Evolutionary conservation across 2,888 invertebrate species (phyloP).

Genomic region (Cephus spinipes): DNA sequence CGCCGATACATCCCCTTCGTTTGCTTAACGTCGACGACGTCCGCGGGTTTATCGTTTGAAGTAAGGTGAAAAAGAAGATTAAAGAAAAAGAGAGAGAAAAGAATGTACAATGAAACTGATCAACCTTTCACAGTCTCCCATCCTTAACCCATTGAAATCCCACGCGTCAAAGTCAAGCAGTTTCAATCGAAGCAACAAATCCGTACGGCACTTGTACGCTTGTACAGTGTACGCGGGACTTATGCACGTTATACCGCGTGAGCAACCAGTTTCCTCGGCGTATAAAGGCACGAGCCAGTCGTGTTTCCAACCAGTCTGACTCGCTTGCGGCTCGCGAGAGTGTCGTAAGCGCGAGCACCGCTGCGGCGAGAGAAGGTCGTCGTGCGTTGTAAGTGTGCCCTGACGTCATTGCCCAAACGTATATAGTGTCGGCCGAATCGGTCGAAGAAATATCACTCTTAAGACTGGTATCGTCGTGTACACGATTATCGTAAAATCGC

Average conservation of each 20-base stretch:
- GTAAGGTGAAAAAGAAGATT: neutral
- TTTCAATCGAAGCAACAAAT: neutral
- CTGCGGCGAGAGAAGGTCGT: slow-evolving; percentile 2
- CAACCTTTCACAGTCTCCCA: neutral
- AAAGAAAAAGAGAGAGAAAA: too few relatives aligned
- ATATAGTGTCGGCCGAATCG: slow-evolving; percentile 2
- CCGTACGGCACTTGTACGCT: neutral
- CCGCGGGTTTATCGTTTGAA: neutral
- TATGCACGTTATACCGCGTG: neutral
- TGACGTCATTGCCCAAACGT: slow-evolving; percentile 4
- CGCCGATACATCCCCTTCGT: neutral
- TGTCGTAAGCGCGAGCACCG: slow-evolving; percentile 34
- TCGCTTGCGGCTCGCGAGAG: slow-evolving; percentile 56
- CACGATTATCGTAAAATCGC: neutral
- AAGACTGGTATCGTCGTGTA: slow-evolving; percentile 18
- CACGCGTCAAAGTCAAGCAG: neutral
- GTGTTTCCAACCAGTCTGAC: slow-evolving; percentile 56
- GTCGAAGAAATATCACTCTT: slow-evolving; percentile 26
- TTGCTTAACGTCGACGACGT: neutral
- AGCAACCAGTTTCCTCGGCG: slow-evolving; percentile 48
- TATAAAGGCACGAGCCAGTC: slow-evolving; percentile 60
- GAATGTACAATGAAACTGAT: neutral
- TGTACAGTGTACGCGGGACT: neutral
- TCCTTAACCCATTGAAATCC: neutral
- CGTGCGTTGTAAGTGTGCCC: slow-evolving; percentile 3